Evolutionary conservation across 2,888 invertebrate genomes (phyloP), one percentile per base, ranked within the genome.

Genomic region (Crepidodera aurea): DNA sequence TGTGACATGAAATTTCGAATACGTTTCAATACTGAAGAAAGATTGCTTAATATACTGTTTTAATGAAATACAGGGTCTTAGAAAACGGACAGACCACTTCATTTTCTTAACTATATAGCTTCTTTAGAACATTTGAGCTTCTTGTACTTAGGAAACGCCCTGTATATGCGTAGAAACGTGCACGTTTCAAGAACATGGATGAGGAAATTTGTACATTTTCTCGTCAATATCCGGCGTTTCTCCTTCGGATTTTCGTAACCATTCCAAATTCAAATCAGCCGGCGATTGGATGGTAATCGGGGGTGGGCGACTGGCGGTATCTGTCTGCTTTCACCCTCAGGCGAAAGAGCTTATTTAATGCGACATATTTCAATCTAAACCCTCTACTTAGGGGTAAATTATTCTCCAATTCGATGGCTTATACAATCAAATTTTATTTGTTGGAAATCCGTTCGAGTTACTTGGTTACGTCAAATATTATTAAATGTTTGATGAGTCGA

Each of bases 231-330:
- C 66, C 68, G 65, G 57, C 39, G 39, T 39, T 37, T 51, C 40
- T 44, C 27, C 27, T 39, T 60, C 57, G 48, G 44, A 27, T 22
- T 60, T 57, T 42, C 51, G 40, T 51, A 22, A 1, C 27, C 61
- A 59, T 64, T 62, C 60, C 66, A 69, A 68, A 27, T 48, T 48
- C 48, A 48, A 48, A 48, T 48, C 48, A 29, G 16, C 68, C 60
- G 51, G 50, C 51, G 66, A 67, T 67, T 70, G 64, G 71, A 71
- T 65, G 64, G 64, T 68, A 71, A 68, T 66, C 64, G 67, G 71
- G 66, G 77, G 78, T 77, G 76, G 78, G 77, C 76, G 76, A 77
- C 77, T 77, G 75, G 74, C 76, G 74, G 73, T 75, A 76, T 77
- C 75, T 75, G 71, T 72, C 72, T 72, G 76, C 71, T 71, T 75